phyloP scores from a whole-genome alignment of 2,113 vertebrate species.

The Catharus bicknelli region DNA sequence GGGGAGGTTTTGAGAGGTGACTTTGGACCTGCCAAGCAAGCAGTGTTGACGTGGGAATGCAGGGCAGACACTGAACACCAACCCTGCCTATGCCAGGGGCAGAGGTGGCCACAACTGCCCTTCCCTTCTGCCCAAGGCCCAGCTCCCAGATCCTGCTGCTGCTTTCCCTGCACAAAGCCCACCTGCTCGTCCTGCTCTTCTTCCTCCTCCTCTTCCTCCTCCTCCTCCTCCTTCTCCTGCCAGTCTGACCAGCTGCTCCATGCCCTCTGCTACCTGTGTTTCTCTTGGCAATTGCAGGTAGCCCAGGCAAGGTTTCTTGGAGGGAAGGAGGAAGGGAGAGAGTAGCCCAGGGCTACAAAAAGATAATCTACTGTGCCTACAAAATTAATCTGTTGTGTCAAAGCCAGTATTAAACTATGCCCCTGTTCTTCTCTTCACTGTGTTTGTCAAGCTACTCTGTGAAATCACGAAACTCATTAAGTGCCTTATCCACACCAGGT shows the following conservation, averaged over 20 bases:
- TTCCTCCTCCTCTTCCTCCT: neutral
- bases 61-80: neutral
- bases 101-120: neutral
- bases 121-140: neutral
- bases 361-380: neutral
- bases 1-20: neutral
- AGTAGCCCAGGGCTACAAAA: constrained; percentile 24
- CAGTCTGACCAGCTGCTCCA: rapidly evolving
- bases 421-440: neutral
- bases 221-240: neutral
- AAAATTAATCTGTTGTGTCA: neutral
- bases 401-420: neutral
- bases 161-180: neutral
- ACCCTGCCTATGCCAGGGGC: neutral
- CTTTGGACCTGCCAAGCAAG: neutral
- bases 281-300: neutral
- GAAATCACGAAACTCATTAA: neutral
- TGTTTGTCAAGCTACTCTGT: rapidly evolving
- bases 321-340: neutral
- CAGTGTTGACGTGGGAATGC: neutral
- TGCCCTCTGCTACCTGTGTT: neutral
- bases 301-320: neutral
- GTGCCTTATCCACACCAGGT: neutral
- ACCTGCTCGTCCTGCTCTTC: rapidly evolving
- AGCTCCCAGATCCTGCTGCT: neutral